Base-by-base conservation (phyloP, 2,888 invertebrate genomes). In the Pachycephus smyrnensis region DNA sequence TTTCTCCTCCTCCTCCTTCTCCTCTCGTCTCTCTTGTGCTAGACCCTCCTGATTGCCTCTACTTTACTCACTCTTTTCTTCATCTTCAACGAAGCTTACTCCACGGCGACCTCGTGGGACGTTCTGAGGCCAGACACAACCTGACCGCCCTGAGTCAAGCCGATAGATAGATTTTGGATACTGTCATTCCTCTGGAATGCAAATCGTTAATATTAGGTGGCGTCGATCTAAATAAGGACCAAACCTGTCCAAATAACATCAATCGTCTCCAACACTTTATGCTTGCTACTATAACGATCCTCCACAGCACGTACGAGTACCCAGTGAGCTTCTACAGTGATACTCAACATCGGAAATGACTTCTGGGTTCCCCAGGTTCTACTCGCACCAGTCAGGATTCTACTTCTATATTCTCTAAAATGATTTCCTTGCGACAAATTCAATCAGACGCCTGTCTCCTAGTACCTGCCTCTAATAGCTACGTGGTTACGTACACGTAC, bases 121-220 rank as follows among this genome's bases (percentile, higher is more conserved):
- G 23, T 55, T 23, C 55, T 55, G 23, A 40, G 23, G 55, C 55
- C 55, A 55, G 55, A 55, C 55, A 55, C 23, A 55, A 55, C 55
- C 55, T 55, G 55, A 55, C 55, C 55, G 55, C 23, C 55, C 23
- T 23, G 55, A 55, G 55, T 55, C 23, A 23, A 55, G 55, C 23
- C 23, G 84, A 84, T 85, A 84, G 84, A 84, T 81, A 80, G 82
- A 81, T 71, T 71, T 71, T 71, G 71, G 30, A 31, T 33, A 33
- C 71, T 71, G 71, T 71, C 71, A 71, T 30, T 71, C 71, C 71
- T 71, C 11, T 12, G 71, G 71, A 71, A 71, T 71, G 71, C 71
- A 71, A 71, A 71, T 71, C 31, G 71, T 33, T 71, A 71, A 71
- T 71, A 11, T 30, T 71, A 30, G 71, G 71, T 23, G 71, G n/a